Conservation (phyloP, 2,113 vertebrate genomes). For the Cyprinodon brontotheroides region DNA sequence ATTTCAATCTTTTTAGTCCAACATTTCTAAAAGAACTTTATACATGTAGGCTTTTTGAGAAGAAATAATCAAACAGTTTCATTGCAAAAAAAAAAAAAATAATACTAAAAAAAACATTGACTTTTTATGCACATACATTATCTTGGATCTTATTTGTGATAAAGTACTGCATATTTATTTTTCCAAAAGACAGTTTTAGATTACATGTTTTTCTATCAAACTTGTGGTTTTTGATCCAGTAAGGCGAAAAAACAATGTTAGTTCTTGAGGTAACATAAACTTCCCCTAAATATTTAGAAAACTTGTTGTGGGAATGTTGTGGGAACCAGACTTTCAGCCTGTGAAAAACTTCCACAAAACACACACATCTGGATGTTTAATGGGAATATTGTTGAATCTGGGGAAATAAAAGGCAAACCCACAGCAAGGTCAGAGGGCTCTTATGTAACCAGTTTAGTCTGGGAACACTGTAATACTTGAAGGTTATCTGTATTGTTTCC, state of each 20-base stretch:
- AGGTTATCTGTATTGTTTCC: constrained; percentile 14
- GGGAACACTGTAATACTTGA: constrained; percentile 28
- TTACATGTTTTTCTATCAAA: not conserved
- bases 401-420: not conserved
- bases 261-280: not conserved
- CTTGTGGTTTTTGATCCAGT: not conserved
- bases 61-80: not conserved
- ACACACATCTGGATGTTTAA: not conserved
- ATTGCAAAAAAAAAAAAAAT: no score
- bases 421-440: constrained; percentile 27
- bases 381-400: constrained; percentile 20
- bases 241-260: not conserved
- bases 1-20: not conserved
- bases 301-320: constrained; percentile 38
- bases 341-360: constrained; percentile 7
- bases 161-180: not conserved
- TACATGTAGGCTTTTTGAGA: not conserved
- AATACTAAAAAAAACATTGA: not conserved
- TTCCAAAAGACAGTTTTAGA: not conserved
- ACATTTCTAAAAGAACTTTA: not conserved
- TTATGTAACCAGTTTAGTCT: constrained; percentile 18
- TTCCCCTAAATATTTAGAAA: constrained; percentile 47
- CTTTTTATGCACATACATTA: not conserved
- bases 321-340: not conserved
- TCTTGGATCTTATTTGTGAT: not conserved